Base-by-base conservation (phyloP, 2,797 vertebrate species). In the Premnoplex brunnescens region DNA sequence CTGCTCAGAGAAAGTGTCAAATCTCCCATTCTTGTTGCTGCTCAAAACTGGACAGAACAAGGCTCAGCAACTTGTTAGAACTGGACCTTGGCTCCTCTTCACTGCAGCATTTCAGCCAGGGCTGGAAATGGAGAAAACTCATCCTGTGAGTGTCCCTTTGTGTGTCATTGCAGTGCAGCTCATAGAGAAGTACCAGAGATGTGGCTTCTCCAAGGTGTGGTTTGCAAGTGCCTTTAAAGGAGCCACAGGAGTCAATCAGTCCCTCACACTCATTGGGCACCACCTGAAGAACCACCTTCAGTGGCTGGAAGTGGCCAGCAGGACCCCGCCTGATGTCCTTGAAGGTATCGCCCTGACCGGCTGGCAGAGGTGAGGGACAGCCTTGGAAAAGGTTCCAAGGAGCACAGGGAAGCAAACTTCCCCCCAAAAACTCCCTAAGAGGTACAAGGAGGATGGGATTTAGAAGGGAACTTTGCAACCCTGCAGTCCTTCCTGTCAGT, bases 181-280 rank as follows among this genome's bases (percentile, higher is more conserved):
- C 64, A 88, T 99, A 86, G 98, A 99, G 88, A 99, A 98, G 93
- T 99, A 99, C 94, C 94, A 10, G 23, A 93, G 95, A 43, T 98
- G 98, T 0, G 98, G 99, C 59, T 98, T 99, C 93, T 82, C 96
- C 24, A 98, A 98, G 63, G 96, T 99, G 81, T 99, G 99, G 99
- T 98, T 98, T 1, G 99, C 99, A 58, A 99, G 99, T 78, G 98
- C 99, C 90, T 99, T 99, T 88, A 99, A 99, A 98, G 99, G 99
- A 75, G 99, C 99, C 86, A 99, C 99, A 1, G 97, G 98, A 23
- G 98, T 98, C 2, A 97, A 97, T 94, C 99, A 99, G 73, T 98
- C 98, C 32, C 98, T 99, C 7, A 97, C 99, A 3, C 95, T 94
- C n/a, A 97, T 98, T 2, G 98, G 98, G 93, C 98, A 99, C 89